Conservation (phyloP, 2,888 invertebrate genomes). For the Pediacus dermestoides region DNA sequence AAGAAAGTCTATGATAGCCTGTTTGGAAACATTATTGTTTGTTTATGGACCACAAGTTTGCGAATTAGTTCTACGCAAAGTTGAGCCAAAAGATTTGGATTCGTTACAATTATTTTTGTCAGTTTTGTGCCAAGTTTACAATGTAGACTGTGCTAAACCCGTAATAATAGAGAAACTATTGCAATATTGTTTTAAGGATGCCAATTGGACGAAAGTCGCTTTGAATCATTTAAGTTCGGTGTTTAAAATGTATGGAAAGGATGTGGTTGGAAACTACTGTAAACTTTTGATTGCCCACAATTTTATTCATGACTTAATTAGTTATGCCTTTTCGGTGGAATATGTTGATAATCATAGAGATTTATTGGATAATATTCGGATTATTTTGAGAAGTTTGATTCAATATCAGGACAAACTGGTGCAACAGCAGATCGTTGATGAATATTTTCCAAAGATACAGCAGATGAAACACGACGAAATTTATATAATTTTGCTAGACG, state of each 20-base stretch:
- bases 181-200: conserved; percentile 33
- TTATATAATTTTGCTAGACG: no score
- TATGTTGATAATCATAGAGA: conserved; percentile 11
- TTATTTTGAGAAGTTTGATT: conserved; percentile 34
- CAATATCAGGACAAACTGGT: conserved; percentile 18
- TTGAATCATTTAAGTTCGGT: conserved; percentile 31
- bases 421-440: conserved; percentile 14
- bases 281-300: conserved; percentile 47
- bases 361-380: conserved; percentile 14
- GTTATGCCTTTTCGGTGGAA: conserved; percentile 39
- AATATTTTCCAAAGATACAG: no score
- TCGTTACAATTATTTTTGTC: conserved; percentile 41
- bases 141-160: conserved; percentile 53
- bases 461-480: no score
- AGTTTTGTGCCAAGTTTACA: conserved; percentile 51
- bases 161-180: conserved; percentile 39
- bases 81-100: conserved; percentile 29
- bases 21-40: conserved; percentile 54
- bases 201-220: conserved; percentile 30
- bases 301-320: conserved; percentile 48
- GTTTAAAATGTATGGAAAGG: no score
- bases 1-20: conserved; percentile 50
- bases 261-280: conserved; percentile 44
- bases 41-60: conserved; percentile 56
- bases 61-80: conserved; percentile 51